These are phyloP conservation scores for Huso huso DNA, from an alignment of 2,797 vertebrate species.

Conservation along the genomic window DNA sequence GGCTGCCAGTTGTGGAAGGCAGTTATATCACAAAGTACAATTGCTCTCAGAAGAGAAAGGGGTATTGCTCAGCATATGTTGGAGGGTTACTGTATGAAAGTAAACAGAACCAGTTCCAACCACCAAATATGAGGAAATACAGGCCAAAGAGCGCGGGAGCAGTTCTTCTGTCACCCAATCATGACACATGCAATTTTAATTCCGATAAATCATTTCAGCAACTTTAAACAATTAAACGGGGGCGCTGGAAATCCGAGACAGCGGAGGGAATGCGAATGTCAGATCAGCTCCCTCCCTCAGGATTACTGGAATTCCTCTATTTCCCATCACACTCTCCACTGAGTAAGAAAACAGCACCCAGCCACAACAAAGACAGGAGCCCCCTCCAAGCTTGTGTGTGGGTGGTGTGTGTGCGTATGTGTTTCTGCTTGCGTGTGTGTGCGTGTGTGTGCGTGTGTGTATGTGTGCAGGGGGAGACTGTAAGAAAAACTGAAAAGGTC, in stretches of 20 bases:
- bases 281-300: conserved; percentile 39
- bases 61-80: too few relatives aligned
- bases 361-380: conserved; percentile 20
- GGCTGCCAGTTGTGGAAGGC: too few relatives aligned
- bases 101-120: too few relatives aligned
- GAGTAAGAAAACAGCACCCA: not conserved
- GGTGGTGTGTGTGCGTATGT: not conserved
- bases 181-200: conserved; percentile 10
- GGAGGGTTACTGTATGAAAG: too few relatives aligned
- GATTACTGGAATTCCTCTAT: conserved; percentile 50
- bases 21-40: too few relatives aligned
- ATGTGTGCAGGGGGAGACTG: not conserved
- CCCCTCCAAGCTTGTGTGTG: not conserved
- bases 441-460: not conserved
- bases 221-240: conserved; percentile 8
- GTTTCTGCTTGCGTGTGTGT: not conserved
- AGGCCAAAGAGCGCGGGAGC: not conserved
- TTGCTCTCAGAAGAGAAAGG: too few relatives aligned
- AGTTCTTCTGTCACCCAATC: conserved; percentile 5
- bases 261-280: conserved; percentile 19
- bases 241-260: conserved; percentile 21
- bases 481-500: too few relatives aligned
- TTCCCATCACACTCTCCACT: conserved; percentile 17
- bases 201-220: conserved; percentile 19
- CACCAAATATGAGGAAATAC: not conserved